These are phyloP conservation scores for Drosophila tripunctata DNA, from an alignment of 2,888 invertebrate species.

Conservation along the genomic window DNA sequence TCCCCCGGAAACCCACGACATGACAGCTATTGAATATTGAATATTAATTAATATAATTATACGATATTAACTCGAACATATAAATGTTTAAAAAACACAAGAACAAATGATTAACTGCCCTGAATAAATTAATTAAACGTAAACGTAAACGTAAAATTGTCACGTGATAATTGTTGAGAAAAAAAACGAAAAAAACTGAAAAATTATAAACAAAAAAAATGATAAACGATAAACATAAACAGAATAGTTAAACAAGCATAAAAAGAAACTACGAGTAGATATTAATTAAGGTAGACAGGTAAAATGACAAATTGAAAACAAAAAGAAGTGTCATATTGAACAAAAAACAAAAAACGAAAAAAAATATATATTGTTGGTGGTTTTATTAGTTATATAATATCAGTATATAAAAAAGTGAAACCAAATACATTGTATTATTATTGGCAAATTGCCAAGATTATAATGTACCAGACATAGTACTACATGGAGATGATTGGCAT, in stretches of 20 bases:
- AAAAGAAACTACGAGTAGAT: constrained; percentile 55
- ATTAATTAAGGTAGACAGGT: constrained; percentile 74
- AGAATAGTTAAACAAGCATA: constrained; percentile 52
- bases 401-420: constrained; percentile 17
- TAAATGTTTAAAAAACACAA: constrained; percentile 72
- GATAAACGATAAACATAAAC: constrained; percentile 23
- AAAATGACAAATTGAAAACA: constrained; percentile 31
- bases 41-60: constrained; percentile 51
- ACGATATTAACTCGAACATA: constrained; percentile 60
- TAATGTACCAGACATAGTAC: constrained; percentile 8
- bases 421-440: constrained; percentile 52
- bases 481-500: too few species aligned
- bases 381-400: constrained; percentile 61
- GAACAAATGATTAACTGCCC: constrained; percentile 59
- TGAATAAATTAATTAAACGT: constrained; percentile 71
- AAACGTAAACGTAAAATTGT: constrained; percentile 72
- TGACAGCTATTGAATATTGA: constrained; percentile 64
- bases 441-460: constrained; percentile 72
- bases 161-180: constrained; percentile 76
- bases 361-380: constrained; percentile 59
- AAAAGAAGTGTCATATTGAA: constrained; percentile 14
- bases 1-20: constrained; percentile 35
- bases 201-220: too few species aligned
- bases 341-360: constrained; percentile 11
- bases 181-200: constrained; percentile 7